Conservation (phyloP, 2,113 vertebrate species). For the Phocoena sinus region DNA sequence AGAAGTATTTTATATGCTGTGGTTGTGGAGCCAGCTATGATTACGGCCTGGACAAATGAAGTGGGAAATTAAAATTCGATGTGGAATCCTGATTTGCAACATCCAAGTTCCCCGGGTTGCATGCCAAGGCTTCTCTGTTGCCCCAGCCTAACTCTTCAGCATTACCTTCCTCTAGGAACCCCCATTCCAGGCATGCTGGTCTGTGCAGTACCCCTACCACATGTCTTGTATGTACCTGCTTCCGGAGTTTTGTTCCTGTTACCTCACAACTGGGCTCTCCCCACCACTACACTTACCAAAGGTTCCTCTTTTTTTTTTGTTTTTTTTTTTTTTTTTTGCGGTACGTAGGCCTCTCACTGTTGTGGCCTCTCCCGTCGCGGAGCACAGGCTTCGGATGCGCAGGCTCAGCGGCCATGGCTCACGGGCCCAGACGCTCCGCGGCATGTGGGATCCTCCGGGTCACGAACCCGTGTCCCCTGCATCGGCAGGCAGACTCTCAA, state of each 20-base stretch:
- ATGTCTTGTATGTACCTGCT: background rate
- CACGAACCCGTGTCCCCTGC: too few species aligned
- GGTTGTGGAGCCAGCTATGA: background rate
- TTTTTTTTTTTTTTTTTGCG: too few species aligned
- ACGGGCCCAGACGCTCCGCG: rapidly evolving
- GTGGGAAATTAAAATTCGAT: background rate
- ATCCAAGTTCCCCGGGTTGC: background rate
- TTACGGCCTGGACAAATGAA: background rate
- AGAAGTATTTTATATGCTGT: background rate
- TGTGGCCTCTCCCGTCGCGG: too few species aligned
- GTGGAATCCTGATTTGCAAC: background rate
- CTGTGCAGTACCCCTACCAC: background rate
- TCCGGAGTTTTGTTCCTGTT: background rate
- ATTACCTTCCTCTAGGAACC: background rate
- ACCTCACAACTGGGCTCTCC: background rate
- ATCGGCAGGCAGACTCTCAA: too few species aligned
- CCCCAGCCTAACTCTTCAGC: background rate
- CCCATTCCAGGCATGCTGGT: background rate
- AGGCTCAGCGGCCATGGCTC: too few species aligned
- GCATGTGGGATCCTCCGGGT: too few species aligned
- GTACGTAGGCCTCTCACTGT: rapidly evolving
- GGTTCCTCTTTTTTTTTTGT: too few species aligned
- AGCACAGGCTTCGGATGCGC: rapidly evolving
- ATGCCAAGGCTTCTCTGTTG: rapidly evolving
- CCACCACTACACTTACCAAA: background rate